These are phyloP conservation scores for Drosophila murphyi DNA, from an alignment of 1,140 invertebrate genomes.

Conservation along the genomic window DNA sequence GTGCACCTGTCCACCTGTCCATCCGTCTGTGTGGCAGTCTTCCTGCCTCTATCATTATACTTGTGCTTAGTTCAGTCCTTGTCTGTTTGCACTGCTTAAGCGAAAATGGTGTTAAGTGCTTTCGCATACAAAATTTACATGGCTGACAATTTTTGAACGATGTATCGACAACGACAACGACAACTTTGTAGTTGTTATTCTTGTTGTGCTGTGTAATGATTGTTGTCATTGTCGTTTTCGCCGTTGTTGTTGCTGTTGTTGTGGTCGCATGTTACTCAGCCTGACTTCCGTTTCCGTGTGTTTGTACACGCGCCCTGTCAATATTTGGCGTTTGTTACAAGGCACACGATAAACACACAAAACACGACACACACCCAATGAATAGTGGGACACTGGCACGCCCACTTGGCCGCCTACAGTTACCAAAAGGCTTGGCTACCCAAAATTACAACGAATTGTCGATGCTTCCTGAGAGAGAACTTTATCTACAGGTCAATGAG, in stretches of 20 bases:
- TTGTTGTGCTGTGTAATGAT: background rate
- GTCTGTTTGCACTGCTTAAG: slow-evolving; percentile 75
- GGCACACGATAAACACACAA: slow-evolving; percentile 49
- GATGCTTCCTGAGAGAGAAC: slow-evolving; percentile 19
- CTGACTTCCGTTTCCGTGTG: slow-evolving; percentile 74
- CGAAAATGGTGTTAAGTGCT: slow-evolving; percentile 81
- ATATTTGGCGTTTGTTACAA: slow-evolving; percentile 74
- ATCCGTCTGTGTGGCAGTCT: background rate
- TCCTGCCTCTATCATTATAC: slow-evolving; percentile 27
- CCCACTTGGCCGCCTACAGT: slow-evolving; percentile 24
- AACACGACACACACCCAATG: slow-evolving; percentile 19
- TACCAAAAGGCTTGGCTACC: slow-evolving; percentile 56
- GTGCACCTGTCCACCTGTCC: background rate
- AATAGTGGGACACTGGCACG: background rate
- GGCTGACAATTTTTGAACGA: slow-evolving; percentile 74
- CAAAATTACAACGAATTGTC: slow-evolving; percentile 46
- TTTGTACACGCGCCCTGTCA: slow-evolving; percentile 74
- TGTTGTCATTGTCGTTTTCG: slow-evolving; percentile 20
- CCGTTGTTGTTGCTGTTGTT: slow-evolving; percentile 43
- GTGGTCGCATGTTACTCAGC: slow-evolving; percentile 73
- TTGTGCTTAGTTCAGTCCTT: slow-evolving; percentile 37
- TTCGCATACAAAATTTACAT: slow-evolving; percentile 83
- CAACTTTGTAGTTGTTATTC: slow-evolving; percentile 34
- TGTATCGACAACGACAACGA: slow-evolving; percentile 55
- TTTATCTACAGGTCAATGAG: slow-evolving; percentile 26